A percentile compares a stretch with the other conserved stretches of the same genome.
Evolutionary conservation across 2,113 vertebrate species (phyloP).

Genomic region (Lanius collurio): DNA sequence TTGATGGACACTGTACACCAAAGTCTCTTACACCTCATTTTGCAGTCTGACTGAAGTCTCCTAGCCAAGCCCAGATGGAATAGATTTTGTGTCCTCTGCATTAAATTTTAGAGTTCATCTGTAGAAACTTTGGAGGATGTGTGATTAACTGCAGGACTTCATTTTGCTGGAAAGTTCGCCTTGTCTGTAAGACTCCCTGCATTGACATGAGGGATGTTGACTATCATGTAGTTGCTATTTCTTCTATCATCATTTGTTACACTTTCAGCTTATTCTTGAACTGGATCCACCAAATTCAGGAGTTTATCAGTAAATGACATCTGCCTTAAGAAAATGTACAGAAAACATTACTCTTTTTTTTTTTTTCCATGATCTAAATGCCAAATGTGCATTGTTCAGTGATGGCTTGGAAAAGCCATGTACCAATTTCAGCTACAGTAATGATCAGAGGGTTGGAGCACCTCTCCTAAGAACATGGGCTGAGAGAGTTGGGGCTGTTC

Average conservation of each 20-base stretch:
- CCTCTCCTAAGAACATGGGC: neutral
- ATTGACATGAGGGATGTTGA: neutral
- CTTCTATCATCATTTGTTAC: neutral
- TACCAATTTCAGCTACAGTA: neutral
- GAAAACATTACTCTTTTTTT: neutral
- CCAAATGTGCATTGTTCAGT: neutral
- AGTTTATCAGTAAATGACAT: neutral
- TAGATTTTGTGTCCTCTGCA: neutral
- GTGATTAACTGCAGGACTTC: neutral
- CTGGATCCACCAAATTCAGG: neutral
- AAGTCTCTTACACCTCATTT: neutral
- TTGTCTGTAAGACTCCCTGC: neutral
- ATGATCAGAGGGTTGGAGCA: neutral
- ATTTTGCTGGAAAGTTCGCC: neutral
- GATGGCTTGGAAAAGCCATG: neutral
- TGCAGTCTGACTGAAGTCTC: neutral
- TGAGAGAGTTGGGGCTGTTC: neutral
- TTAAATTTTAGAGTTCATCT: neutral
- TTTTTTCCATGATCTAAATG: neutral
- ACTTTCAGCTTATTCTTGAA: neutral
- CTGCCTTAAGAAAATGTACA: neutral
- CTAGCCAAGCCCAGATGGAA: neutral
- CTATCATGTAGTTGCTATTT: neutral
- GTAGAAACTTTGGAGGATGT: neutral
- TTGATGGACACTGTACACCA: neutral